Evolutionary conservation across 1,140 invertebrate genomes (phyloP).

Genomic region (Caerostris darwini): DNA sequence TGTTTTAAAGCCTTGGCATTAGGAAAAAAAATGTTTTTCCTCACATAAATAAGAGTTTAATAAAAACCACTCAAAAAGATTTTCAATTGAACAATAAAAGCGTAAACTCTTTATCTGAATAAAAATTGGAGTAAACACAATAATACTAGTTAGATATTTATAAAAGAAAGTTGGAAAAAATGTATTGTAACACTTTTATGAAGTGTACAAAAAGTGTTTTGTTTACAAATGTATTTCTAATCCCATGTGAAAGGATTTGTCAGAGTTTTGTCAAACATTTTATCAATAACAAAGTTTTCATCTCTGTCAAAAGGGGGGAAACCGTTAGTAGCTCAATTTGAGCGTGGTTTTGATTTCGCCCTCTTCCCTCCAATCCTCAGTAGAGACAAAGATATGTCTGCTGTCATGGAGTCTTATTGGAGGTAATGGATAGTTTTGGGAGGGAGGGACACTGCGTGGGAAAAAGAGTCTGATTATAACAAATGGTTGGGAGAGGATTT

Average conservation of each 20-base stretch:
- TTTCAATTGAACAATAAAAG: no score
- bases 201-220: no score
- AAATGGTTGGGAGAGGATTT: constrained; percentile 54
- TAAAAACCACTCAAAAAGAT: no score
- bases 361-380: constrained; percentile 19
- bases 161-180: no score
- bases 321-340: constrained; percentile 58
- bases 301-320: constrained; percentile 28
- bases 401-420: constrained; percentile 66
- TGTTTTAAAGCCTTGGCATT: no score
- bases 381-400: constrained; percentile 59
- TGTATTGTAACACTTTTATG: no score
- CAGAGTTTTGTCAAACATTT: not conserved
- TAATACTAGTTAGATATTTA: no score
- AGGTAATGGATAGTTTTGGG: constrained; percentile 59
- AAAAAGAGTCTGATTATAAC: constrained; percentile 13
- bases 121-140: no score
- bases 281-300: constrained; percentile 16
- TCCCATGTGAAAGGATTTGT: constrained; percentile 10
- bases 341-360: constrained; percentile 23
- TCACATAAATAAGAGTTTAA: no score
- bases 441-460: not conserved
- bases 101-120: no score
- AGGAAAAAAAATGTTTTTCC: no score
- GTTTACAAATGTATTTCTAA: not conserved